Base-by-base conservation (phyloP, 2,888 invertebrate species). In the Nebria brevicollis region DNA sequence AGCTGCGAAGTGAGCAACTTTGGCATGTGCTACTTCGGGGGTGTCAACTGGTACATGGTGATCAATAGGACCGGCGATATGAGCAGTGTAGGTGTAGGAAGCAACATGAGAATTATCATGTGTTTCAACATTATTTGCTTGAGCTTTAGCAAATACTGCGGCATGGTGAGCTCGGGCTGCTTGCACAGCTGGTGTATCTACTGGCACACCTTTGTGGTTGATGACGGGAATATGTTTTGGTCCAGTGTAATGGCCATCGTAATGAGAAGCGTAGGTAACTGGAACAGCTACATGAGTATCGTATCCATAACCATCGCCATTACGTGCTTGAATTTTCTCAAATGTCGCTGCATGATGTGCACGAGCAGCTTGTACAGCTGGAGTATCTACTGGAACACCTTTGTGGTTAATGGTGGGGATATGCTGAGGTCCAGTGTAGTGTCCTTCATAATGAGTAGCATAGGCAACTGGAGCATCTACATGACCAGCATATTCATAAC, bases 151-250 rank as follows among this genome's bases (percentile, higher is more conserved):
- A 42, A 77, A 75, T 83, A 92, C 89, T 82, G 92, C 92, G 83
- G 92, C 91, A 43, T 72, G 68, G 1, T 54, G 75, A 34, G 78
- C 81, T 34, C 72, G 78, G 13, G 77, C 76, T 20, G 43, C 42
- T 72, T 3, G 66, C 77, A 75, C 82, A 8, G 78, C 78, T 66
- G 68, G 34, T 43, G 70, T 20, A 78, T 93, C 93, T 70, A 93
- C 91, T 75, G 92, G 91, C 86, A 92, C 91, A 13, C 91, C 91
- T 84, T 91, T 91, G 75, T 89, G 90, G 81, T 91, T 91, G 81
- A 87, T 85, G 1, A 87, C 86, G 15, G 88, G 88, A 25, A 86
- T 82, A 77, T 90, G 90, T 84, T 90, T 89, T 15, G 83, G 84
- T 81, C 83, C 84, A 83, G 84, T 83, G 81, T 70, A 84, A 41